Evolutionary conservation across 1,140 invertebrate species (phyloP), one percentile per base, ranked within the genome.

Genomic region (Drosophila mauritiana): DNA sequence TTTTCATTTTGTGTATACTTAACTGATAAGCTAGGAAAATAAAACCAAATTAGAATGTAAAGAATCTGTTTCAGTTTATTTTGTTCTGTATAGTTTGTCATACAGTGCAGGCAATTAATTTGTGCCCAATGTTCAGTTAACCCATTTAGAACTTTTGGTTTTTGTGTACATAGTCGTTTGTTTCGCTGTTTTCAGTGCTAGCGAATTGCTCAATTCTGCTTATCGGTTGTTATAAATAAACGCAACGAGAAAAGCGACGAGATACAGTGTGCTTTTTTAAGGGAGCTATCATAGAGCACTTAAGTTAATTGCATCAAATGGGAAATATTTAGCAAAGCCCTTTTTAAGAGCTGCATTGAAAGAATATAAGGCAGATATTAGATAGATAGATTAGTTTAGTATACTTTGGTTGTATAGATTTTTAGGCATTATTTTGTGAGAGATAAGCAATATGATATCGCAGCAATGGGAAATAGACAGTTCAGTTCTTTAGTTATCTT

Each of bases 71-170:
- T 11, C n/a, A 17, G 17, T 12, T 59, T 20, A 4, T 20, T 11
- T 22, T 3, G 3, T 11, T 7, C 7, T 80, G 63, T 54, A 76
- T 45, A 57, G 54, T 61, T 48, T 64, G 59, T 39, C 48, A 34
- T 43, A 43, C 64, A 78, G 73, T 65, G 78, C 73, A 80, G 59
- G 67, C 75, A 78, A 82, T 82, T 82, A 83, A 78, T 74, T 83
- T 78, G 79, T n/a, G n/a, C 45, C 40, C 34, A 67, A 68, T 68
- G 61, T 43, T 52, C 27, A 68, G 63, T 68, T 69, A 69, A 68
- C 67, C 67, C 67, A 69, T 69, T 69, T 69, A 54, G 25, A 69
- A 68, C 34, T 55, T 68, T 68, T 69, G n/a, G n/a, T 48, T 31
- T 61, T 67, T 27, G 8, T 45, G 36, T 49, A 22, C 40, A 11